phyloP scores from a whole-genome alignment of 2,888 invertebrate genomes.

The Netelia virgata region DNA sequence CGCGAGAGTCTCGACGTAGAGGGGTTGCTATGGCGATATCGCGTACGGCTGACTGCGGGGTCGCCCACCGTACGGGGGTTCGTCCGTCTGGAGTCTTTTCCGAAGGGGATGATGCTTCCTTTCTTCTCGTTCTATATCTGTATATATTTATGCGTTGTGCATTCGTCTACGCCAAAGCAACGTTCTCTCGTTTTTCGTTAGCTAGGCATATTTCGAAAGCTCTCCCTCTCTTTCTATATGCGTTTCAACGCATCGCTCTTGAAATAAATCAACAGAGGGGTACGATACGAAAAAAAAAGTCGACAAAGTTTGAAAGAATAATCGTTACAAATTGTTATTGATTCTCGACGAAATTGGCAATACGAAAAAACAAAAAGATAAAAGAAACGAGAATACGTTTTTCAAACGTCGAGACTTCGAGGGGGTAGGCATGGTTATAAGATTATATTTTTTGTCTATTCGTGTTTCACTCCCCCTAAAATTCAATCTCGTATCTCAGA shows the following conservation, averaged over 20 bases:
- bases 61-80: conserved; percentile 74
- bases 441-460: not conserved
- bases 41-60: conserved; percentile 69
- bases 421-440: not conserved
- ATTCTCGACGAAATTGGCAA: not conserved
- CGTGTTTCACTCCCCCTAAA: not conserved
- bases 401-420: no score
- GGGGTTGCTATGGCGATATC: conserved; percentile 83
- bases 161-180: conserved; percentile 47
- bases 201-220: conserved; percentile 68
- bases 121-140: conserved; percentile 65
- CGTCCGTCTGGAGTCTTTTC: conserved; percentile 80
- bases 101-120: conserved; percentile 77
- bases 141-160: conserved; percentile 12
- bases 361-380: not conserved
- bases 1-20: conserved; percentile 69
- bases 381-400: not conserved
- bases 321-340: not conserved
- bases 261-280: not conserved
- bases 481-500: conserved; percentile 29
- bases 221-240: no score
- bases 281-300: not conserved
- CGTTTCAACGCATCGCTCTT: not conserved
- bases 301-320: not conserved
- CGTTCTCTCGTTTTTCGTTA: conserved; percentile 67